phyloP scores from a whole-genome alignment of 2,113 vertebrate genomes.

The Urocitellus parryii region DNA sequence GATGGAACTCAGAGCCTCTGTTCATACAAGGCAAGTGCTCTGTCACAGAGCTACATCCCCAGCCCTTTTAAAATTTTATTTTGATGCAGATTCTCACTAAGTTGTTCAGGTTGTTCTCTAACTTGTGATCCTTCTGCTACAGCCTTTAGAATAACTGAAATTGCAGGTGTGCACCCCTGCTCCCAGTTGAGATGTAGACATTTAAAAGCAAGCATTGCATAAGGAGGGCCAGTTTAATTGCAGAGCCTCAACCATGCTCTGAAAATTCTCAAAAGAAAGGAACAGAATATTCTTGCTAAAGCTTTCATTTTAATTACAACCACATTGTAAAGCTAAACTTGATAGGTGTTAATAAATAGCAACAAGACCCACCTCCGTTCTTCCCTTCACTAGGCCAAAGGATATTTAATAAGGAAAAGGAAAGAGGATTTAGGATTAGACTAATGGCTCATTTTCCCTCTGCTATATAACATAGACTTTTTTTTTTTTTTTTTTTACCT shows the following conservation, averaged over 20 bases:
- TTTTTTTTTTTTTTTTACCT: not conserved
- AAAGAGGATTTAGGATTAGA: not conserved
- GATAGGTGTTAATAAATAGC: conserved; percentile 49
- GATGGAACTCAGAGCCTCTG: not conserved
- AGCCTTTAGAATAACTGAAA: too few species aligned
- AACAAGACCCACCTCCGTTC: not conserved
- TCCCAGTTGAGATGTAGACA: not conserved
- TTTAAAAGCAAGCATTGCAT: not conserved
- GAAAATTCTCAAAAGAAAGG: conserved; percentile 25
- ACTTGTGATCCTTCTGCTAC: not conserved
- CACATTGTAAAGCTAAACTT: conserved; percentile 38
- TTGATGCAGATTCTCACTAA: not conserved
- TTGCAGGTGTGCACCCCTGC: not conserved
- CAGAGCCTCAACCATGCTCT: not conserved
- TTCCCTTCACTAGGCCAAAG: not conserved
- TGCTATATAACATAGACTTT: not conserved
- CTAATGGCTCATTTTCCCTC: conserved; percentile 21
- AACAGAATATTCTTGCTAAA: not conserved
- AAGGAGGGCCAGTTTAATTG: not conserved
- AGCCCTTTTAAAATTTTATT: not conserved
- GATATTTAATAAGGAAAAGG: conserved; percentile 30
- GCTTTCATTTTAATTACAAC: conserved; percentile 65
- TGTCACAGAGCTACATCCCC: not conserved
- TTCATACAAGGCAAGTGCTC: not conserved
- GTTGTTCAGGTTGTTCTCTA: not conserved